Evolutionary conservation across 1,140 invertebrate species (phyloP), one percentile per base, ranked within the genome.

Genomic region (Polypedilum vanderplanki): DNA sequence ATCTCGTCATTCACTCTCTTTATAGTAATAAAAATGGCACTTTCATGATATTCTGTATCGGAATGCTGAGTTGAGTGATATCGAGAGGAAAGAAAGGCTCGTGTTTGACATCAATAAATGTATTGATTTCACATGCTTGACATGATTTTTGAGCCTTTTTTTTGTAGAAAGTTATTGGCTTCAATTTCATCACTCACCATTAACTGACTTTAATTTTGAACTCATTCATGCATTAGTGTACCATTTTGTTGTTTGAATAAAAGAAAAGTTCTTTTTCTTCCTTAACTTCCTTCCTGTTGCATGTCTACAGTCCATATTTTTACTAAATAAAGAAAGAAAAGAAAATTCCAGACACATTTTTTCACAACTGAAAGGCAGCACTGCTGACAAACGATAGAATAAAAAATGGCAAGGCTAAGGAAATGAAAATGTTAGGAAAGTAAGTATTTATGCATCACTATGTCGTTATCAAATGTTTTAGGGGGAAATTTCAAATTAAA

Each of bases 281-380:
- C 46, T 57, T 15, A 12, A 57, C 3, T 15, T 57, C 46, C 46
- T 57, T 57, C 46, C 46, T 57, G 46, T 57, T 57, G 46, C 46
- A 57, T 57, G 46, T 57, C 12, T n/a, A 57, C 9, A 57, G 46
- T 57, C 46, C 46, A 57, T 57, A 57, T 57, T 57, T 57, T 57
- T 4, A 57, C 46, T 12, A 57, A 57, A 57, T 46, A 46, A 46
- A 46, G 41, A n/a, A 57, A 15, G 5, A 33, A 33, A 5, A 33
- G 5, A 33, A 33, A 33, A 33, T 3, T 33, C 5, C 24, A 33
- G 24, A 33, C 24, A 33, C 24, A 33, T 33, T 33, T 33, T 33
- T 33, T 33, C 24, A 33, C 41, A 57, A n/a, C 12, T 57, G 46
- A 57, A n/a, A 57, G 15, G 12, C n/a, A n/a, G 46, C 15, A n/a